These are phyloP conservation scores for Maconellicoccus hirsutus DNA, from an alignment of 1,140 invertebrate species.

Conservation along the genomic window DNA sequence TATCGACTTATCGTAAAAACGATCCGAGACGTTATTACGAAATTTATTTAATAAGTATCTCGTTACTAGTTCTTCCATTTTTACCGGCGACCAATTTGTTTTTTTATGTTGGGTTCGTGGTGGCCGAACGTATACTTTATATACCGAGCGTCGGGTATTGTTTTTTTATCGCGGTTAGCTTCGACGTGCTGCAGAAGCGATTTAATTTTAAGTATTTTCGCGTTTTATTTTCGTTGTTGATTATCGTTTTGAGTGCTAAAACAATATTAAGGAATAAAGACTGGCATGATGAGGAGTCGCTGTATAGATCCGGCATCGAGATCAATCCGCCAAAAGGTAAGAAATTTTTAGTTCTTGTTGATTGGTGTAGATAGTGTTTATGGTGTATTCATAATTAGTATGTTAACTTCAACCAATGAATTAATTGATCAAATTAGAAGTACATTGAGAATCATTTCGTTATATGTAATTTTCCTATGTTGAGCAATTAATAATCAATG, in stretches of 20 bases:
- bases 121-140: conserved; percentile 90
- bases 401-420: no score
- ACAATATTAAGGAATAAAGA: conserved; percentile 76
- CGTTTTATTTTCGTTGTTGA: conserved; percentile 38
- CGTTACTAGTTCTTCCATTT: conserved; percentile 75
- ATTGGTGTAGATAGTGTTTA: no score
- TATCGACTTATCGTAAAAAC: neutral
- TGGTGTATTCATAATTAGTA: no score
- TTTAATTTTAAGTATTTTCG: conserved; percentile 32
- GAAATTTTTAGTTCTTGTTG: conserved; percentile 26
- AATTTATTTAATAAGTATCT: neutral
- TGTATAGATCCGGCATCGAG: conserved; percentile 79
- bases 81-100: conserved; percentile 86
- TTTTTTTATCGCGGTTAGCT: conserved; percentile 66
- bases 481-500: no score
- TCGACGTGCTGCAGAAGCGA: conserved; percentile 31
- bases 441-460: no score
- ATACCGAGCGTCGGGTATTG: conserved; percentile 92
- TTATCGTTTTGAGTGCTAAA: conserved; percentile 58
- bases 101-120: conserved; percentile 94
- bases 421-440: no score
- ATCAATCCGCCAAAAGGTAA: conserved; percentile 97
- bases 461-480: no score
- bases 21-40: neutral
- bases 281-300: conserved; percentile 83